phyloP scores from a whole-genome alignment of 1,140 invertebrate species.

The Temnothorax longispinosus region DNA sequence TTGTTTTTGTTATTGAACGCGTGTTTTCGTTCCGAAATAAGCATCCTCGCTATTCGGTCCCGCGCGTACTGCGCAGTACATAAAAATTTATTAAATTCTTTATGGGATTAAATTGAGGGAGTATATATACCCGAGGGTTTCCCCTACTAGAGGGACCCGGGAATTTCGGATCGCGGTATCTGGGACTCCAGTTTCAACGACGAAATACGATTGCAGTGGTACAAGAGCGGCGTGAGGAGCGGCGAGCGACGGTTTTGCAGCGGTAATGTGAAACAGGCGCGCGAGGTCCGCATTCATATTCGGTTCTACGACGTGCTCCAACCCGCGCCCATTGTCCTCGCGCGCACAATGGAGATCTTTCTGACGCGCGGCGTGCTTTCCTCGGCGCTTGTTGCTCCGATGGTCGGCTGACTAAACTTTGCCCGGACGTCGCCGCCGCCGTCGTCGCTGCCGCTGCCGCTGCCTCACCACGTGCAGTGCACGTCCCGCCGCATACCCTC shows the following conservation, averaged over 20 bases:
- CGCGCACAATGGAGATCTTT: constrained; percentile 70
- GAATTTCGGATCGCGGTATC: not conserved
- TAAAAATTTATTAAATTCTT: constrained; percentile 13
- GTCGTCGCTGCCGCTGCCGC: not conserved
- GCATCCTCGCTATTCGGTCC: not conserved
- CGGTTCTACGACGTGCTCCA: constrained; percentile 46
- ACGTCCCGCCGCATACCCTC: constrained; percentile 38
- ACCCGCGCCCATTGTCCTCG: constrained; percentile 65
- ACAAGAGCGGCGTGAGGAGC: not conserved
- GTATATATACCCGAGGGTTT: not conserved
- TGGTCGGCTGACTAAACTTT: constrained; percentile 70
- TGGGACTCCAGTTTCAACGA: not conserved
- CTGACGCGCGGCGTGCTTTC: constrained; percentile 31
- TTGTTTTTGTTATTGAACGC: constrained; percentile 13
- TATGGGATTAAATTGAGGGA: not conserved
- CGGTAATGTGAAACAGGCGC: constrained; percentile 66
- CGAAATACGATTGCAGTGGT: not conserved
- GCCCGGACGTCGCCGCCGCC: constrained; percentile 50
- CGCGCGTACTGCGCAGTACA: not conserved
- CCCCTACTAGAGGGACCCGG: no score
- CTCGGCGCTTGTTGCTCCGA: constrained; percentile 70
- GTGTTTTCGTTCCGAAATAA: not conserved
- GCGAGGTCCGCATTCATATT: constrained; percentile 64
- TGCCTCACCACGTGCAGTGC: constrained; percentile 62
- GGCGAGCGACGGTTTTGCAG: constrained; percentile 30